Conservation (phyloP, 2,113 vertebrate species). For the Rhodinocichla rosea region DNA sequence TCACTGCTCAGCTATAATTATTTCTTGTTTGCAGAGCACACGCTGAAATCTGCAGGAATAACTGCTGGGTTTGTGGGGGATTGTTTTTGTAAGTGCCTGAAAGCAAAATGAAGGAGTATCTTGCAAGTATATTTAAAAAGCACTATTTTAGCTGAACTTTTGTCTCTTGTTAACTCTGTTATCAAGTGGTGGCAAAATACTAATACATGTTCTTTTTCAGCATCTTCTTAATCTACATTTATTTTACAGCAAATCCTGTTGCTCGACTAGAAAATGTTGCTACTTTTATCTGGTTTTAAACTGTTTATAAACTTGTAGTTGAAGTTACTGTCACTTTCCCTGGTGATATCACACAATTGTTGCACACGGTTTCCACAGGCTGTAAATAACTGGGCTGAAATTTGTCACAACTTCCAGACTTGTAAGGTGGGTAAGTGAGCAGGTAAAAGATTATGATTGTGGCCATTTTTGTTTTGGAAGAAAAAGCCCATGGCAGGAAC, state of each 20-base stretch:
- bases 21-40: constrained; percentile 24
- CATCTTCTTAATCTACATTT: neutral
- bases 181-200: neutral
- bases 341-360: neutral
- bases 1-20: constrained; percentile 22
- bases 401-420: neutral
- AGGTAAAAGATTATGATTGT: neutral
- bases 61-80: constrained; percentile 3
- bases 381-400: neutral
- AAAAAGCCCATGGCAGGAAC: neutral
- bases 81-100: constrained; percentile 1
- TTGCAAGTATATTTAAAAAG: constrained; percentile 39
- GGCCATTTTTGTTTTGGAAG: neutral
- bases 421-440: neutral
- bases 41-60: neutral
- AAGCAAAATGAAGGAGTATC: constrained; percentile 20
- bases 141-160: constrained; percentile 34
- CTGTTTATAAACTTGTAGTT: neutral
- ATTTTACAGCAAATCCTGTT: neutral
- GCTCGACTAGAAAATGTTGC: neutral
- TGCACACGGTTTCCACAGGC: neutral
- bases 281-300: neutral
- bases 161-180: neutral
- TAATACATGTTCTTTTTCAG: neutral
- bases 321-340: neutral